phyloP scores from a whole-genome alignment of 2,113 vertebrate species.

The Caretta caretta region DNA sequence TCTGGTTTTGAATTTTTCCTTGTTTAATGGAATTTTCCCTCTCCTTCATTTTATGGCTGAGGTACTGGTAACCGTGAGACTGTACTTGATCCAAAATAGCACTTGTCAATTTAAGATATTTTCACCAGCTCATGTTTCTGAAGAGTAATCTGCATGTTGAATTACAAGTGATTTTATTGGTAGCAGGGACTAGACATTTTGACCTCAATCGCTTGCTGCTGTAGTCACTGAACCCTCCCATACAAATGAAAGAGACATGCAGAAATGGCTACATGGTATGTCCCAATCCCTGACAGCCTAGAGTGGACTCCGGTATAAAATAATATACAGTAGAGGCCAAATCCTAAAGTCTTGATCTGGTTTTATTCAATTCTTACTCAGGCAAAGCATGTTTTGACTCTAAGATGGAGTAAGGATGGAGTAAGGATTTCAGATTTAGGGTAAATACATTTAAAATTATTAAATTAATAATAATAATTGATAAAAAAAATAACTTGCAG shows the following conservation, averaged over 20 bases:
- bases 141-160: neutral
- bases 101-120: neutral
- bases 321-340: neutral
- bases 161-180: neutral
- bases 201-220: neutral
- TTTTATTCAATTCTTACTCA: neutral
- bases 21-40: neutral
- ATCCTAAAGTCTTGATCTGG: neutral
- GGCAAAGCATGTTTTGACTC: neutral
- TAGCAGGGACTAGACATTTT: neutral
- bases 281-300: fast-evolving
- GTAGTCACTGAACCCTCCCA: fast-evolving
- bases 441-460: neutral
- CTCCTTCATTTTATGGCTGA: neutral
- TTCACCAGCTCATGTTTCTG: neutral
- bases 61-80: neutral
- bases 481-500: neutral
- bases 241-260: neutral
- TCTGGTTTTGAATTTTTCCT: neutral
- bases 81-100: neutral
- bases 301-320: neutral
- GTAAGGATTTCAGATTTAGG: neutral
- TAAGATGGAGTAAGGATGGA: neutral
- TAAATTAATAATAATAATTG: neutral
- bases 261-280: fast-evolving